These are phyloP conservation scores for Homarus americanus DNA, from an alignment of 1,140 invertebrate genomes.

Conservation along the genomic window DNA sequence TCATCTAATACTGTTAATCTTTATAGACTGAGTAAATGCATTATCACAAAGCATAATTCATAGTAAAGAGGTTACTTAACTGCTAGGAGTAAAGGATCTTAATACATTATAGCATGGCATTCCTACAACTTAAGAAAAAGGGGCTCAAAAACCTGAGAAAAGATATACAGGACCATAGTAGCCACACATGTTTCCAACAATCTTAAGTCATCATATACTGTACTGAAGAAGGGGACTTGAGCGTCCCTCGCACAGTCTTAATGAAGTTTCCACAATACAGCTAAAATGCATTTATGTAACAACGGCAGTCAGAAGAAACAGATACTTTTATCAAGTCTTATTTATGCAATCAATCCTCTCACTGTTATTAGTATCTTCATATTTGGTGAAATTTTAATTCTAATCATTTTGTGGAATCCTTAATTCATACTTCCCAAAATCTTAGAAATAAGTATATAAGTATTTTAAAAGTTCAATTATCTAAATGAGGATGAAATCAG, in stretches of 20 bases:
- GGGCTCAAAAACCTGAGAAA: conserved; percentile 58
- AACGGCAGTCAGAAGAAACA: background rate
- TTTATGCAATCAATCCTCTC: too few relatives aligned
- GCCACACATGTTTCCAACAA: background rate
- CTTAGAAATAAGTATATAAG: too few relatives aligned
- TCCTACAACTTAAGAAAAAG: conserved; percentile 59
- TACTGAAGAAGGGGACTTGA: background rate
- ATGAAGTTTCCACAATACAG: background rate
- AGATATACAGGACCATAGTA: conserved; percentile 8
- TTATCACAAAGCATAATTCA: conserved; percentile 63
- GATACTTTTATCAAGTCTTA: too few relatives aligned
- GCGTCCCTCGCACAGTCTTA: background rate
- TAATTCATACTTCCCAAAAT: too few relatives aligned
- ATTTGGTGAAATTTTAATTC: too few relatives aligned
- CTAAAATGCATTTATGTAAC: background rate
- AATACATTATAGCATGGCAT: conserved; percentile 62
- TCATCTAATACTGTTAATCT: conserved; percentile 59
- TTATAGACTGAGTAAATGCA: conserved; percentile 60
- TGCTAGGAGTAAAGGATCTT: conserved; percentile 32
- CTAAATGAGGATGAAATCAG: too few relatives aligned
- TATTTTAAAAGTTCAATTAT: too few relatives aligned
- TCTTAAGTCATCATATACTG: background rate
- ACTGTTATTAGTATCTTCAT: too few relatives aligned
- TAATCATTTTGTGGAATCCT: too few relatives aligned
- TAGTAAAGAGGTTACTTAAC: conserved; percentile 57